Conservation (phyloP, 2,888 invertebrate genomes). For the Trissonchulus sp. region DNA sequence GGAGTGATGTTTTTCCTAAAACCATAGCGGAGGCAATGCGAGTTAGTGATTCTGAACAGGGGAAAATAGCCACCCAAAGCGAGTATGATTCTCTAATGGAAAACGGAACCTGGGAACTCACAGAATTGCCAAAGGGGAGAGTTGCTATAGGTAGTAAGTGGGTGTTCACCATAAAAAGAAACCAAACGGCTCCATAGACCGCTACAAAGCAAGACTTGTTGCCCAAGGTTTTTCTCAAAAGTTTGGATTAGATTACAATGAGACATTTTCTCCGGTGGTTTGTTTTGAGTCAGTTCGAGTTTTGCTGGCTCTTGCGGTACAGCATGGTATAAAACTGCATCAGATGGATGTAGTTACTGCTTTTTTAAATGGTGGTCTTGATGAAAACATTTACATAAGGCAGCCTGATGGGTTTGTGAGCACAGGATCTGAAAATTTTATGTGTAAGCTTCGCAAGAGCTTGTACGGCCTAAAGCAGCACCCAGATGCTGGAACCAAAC, state of each 20-base stretch:
- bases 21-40: not conserved
- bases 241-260: not conserved
- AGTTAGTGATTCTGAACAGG: not conserved
- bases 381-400: not conserved
- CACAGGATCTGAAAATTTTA: not conserved
- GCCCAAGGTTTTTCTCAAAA: not conserved
- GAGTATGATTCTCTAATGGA: not conserved
- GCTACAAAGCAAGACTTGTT: not conserved
- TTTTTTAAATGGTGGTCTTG: not conserved
- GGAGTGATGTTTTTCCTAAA: not conserved
- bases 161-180: not conserved
- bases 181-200: not conserved
- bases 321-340: not conserved
- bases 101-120: not conserved
- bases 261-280: not conserved
- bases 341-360: not conserved
- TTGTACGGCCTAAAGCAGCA: slow-evolving; percentile 1
- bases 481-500: not conserved
- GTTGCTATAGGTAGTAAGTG: not conserved
- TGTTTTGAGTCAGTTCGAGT: not conserved
- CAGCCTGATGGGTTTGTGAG: not conserved
- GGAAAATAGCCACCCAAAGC: not conserved
- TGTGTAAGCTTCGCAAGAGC: not conserved
- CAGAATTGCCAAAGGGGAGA: not conserved
- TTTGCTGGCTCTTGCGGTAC: not conserved